A percentile compares a stretch with the other conserved stretches of the same genome.
Evolutionary conservation across 2,113 vertebrate genomes (phyloP).

Genomic region (Onychostruthus taczanowskii): DNA sequence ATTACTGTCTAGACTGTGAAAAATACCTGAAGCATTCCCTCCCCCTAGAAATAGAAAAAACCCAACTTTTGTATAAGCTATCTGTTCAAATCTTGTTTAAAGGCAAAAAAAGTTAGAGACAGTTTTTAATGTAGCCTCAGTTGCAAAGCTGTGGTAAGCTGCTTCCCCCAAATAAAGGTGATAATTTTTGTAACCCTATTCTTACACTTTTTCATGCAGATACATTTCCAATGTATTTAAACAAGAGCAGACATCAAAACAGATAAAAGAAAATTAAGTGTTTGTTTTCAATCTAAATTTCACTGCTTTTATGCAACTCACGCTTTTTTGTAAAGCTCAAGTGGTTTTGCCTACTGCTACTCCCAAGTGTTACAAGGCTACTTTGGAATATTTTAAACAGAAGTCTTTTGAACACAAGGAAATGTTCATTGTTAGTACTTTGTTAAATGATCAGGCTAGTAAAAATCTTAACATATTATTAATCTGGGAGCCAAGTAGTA

Average conservation of each 20-base stretch:
- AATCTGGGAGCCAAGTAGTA: not conserved
- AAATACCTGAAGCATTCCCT: not conserved
- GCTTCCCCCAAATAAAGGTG: not conserved
- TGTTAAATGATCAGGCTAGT: not conserved
- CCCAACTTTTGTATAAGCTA: not conserved
- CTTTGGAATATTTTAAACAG: not conserved
- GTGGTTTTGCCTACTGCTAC: not conserved
- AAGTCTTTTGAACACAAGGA: not conserved
- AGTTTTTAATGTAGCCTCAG: not conserved
- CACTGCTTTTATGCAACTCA: not conserved
- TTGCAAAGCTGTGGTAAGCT: not conserved
- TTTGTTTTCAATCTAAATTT: not conserved
- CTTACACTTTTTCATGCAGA: not conserved
- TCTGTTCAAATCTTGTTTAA: not conserved
- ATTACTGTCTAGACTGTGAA: not conserved
- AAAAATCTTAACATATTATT: not conserved
- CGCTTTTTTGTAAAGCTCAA: not conserved
- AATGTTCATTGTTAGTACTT: not conserved
- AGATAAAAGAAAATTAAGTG: not conserved
- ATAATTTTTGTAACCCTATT: not conserved
- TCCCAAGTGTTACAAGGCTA: not conserved
- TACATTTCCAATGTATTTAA: not conserved
- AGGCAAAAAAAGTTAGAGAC: not conserved
- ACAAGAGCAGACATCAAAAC: not conserved
- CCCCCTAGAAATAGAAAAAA: not conserved